Conservation (phyloP, 2,113 vertebrate species). For the Hystrix cristata region DNA sequence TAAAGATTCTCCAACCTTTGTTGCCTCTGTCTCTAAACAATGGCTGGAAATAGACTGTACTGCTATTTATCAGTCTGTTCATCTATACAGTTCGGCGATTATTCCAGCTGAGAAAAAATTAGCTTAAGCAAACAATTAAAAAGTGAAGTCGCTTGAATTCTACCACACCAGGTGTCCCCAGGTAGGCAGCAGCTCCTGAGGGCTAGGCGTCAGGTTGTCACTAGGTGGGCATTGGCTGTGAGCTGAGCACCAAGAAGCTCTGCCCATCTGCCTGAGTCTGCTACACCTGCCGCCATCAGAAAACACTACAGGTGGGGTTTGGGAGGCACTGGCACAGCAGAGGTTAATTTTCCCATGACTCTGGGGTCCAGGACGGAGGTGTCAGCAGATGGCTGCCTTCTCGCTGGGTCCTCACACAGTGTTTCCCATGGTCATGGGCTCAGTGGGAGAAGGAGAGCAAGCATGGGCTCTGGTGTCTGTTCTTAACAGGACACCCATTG, state of each 20-base stretch:
- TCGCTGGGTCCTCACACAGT: not conserved
- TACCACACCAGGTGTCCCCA: not conserved
- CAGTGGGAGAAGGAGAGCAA: no score
- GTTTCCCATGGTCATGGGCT: not conserved
- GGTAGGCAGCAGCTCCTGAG: not conserved
- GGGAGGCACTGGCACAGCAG: not conserved
- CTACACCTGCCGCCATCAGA: not conserved
- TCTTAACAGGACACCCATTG: not conserved
- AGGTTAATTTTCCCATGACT: not conserved
- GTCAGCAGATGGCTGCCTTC: not conserved
- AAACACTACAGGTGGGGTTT: not conserved
- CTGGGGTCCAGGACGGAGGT: not conserved
- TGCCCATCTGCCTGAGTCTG: not conserved
- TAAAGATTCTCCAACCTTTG: not conserved
- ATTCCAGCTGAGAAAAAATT: conserved; percentile 28
- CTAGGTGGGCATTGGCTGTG: not conserved
- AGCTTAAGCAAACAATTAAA: conserved; percentile 34
- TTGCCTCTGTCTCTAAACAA: not conserved
- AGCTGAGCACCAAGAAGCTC: not conserved
- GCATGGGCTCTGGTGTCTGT: not conserved
- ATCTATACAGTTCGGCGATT: not conserved
- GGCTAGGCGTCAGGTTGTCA: not conserved
- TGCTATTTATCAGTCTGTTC: not conserved
- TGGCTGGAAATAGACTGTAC: not conserved
- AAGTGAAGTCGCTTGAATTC: not conserved